A percentile compares a stretch with the other conserved stretches of the same genome.
Conservation (phyloP, 2,113 vertebrate species). For the Thalassoma bifasciatum region DNA sequence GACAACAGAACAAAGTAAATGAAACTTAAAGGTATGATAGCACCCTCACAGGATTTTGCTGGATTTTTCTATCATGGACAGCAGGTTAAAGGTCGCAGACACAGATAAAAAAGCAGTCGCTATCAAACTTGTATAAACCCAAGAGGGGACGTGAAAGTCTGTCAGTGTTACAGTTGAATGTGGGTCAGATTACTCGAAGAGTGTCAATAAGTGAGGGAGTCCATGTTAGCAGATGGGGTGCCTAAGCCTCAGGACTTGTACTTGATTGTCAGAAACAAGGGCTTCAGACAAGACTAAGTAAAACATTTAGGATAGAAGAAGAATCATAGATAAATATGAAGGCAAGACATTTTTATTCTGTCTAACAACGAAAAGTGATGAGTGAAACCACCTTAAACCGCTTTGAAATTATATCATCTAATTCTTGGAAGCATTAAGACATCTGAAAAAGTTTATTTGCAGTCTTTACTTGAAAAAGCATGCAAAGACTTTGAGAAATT, state of each 20-base stretch:
- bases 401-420: background rate
- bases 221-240: no score
- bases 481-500: no score
- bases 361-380: background rate
- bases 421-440: background rate
- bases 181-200: slow-evolving; percentile 50
- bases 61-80: slow-evolving; percentile 23
- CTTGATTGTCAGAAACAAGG: background rate
- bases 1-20: no score
- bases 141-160: slow-evolving; percentile 19
- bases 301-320: background rate
- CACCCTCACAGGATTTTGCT: slow-evolving; percentile 15
- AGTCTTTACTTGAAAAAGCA: no score
- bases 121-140: slow-evolving; percentile 25
- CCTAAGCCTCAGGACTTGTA: slow-evolving; percentile 4
- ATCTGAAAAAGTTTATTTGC: background rate
- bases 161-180: slow-evolving; percentile 41
- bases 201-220: slow-evolving; percentile 29
- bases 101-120: slow-evolving; percentile 15
- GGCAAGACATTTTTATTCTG: background rate
- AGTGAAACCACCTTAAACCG: background rate
- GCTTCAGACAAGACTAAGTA: background rate
- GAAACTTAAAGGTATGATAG: slow-evolving; percentile 8
- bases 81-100: slow-evolving; percentile 19
- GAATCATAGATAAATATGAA: background rate